Conservation (phyloP, 1,140 invertebrate genomes). For the Aphaenogaster floridana region DNA sequence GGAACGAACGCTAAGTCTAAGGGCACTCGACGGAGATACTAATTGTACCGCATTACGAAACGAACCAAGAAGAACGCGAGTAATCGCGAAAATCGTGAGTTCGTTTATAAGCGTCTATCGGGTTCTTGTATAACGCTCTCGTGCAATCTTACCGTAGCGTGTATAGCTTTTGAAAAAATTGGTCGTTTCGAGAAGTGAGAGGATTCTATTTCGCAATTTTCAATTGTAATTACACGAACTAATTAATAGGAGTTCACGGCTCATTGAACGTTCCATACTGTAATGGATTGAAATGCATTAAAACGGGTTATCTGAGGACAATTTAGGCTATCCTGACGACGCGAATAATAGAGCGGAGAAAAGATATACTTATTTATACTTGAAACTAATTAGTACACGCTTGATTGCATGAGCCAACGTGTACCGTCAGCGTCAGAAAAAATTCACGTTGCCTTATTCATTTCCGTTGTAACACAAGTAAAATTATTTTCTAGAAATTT, state of each 20-base stretch:
- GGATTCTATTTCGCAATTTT: not conserved
- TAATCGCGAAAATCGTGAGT: not conserved
- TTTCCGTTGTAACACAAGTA: not conserved
- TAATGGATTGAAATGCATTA: not conserved
- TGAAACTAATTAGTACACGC: not conserved
- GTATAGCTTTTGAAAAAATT: not conserved
- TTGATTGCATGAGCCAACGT: not conserved
- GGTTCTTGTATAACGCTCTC: not conserved
- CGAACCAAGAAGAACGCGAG: not conserved
- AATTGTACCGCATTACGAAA: not conserved
- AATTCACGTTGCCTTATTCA: not conserved
- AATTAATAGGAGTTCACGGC: not conserved
- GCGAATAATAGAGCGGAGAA: not conserved
- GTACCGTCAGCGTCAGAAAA: not conserved
- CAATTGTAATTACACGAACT: not conserved
- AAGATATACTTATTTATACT: conserved; percentile 13
- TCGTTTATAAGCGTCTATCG: not conserved
- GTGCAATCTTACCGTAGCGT: not conserved
- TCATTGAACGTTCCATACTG: not conserved
- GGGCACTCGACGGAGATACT: conserved; percentile 10
- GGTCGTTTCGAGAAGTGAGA: not conserved
- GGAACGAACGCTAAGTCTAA: not conserved
- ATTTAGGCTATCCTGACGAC: not conserved
- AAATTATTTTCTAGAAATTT: not conserved
- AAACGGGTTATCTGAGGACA: not conserved